These are phyloP conservation scores for Apotomis betuletana DNA, from an alignment of 2,888 invertebrate species.

Conservation along the genomic window DNA sequence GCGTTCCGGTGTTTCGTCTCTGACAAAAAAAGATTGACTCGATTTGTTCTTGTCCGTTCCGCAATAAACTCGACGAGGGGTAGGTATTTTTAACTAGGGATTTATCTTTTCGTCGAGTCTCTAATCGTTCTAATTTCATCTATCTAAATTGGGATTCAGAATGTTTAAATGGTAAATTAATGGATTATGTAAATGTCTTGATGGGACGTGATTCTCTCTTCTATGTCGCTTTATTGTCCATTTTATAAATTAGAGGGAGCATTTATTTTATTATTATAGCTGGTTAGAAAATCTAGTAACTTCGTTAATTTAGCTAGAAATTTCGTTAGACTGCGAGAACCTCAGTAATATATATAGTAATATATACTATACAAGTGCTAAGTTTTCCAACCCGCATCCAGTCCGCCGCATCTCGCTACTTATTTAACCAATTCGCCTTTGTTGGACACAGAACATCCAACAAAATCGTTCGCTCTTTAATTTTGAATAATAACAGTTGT, in stretches of 20 bases:
- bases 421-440: conserved; percentile 49
- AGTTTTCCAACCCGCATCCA: background rate
- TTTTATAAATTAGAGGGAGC: conserved; percentile 35
- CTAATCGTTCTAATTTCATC: conserved; percentile 71
- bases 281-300: conserved; percentile 5
- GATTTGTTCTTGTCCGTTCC: conserved; percentile 81
- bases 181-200: conserved; percentile 58
- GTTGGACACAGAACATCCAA: conserved; percentile 50
- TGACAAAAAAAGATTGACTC: conserved; percentile 80
- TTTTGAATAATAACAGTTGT: conserved; percentile 56
- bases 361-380: background rate
- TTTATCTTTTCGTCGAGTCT: conserved; percentile 72
- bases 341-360: conserved; percentile 2
- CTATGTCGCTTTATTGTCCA: conserved; percentile 45
- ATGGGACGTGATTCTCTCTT: conserved; percentile 48
- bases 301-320: background rate
- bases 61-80: conserved; percentile 76
- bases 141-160: conserved; percentile 64
- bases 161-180: conserved; percentile 62
- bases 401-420: background rate
- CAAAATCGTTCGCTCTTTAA: conserved; percentile 46
- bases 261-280: conserved; percentile 29
- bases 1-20: conserved; percentile 77
- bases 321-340: conserved; percentile 3
- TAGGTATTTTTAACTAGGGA: conserved; percentile 76